Base-by-base conservation (phyloP, 2,888 invertebrate species). In the Melanotus villosus region DNA sequence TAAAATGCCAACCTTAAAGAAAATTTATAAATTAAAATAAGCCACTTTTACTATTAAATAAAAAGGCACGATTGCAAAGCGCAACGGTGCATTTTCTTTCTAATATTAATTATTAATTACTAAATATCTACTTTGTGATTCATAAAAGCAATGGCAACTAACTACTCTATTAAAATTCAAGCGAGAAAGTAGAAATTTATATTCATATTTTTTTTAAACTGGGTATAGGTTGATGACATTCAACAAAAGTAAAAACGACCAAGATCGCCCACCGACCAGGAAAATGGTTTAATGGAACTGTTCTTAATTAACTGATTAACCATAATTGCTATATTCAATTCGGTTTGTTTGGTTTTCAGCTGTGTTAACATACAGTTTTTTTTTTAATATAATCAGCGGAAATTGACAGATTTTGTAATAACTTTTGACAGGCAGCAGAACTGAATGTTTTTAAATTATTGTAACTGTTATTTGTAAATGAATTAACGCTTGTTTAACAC, bases 211-310 rank as follows among this genome's bases (percentile, higher is more conserved):
- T 32, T 32, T n/a, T n/a, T n/a, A 6, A 38, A 38, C 5, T 12
- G 12, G 38, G 6, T 47, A 47, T 23, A 12, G 47, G 47, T 47
- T 47, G 47, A 47, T 47, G 47, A 47, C 47, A 47, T 47, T 47
- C 19, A 47, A 45, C 45, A 45, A 45, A 45, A 47, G 19, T 45
- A 19, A 45, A 45, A 45, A 47, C 19, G n/a, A 47, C 47, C 47
- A 23, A n/a, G 21, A 26, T 47, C 47, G 47, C 47, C 47, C 47
- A 47, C 47, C 47, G 23, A 12, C 0, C 47, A 47, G 47, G 47
- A 47, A 21, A 43, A n/a, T n/a, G n/a, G n/a, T n/a, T n/a, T n/a
- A n/a, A n/a, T n/a, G n/a, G n/a, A n/a, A n/a, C n/a, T n/a, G n/a
- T n/a, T n/a, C n/a, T n/a, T n/a, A n/a, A n/a, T n/a, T n/a, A n/a